Percentiles rank a stretch among this genome's conserved stretches.
phyloP scores from a whole-genome alignment of 2,113 vertebrate genomes.

The Neodontobutis hainanensis region DNA sequence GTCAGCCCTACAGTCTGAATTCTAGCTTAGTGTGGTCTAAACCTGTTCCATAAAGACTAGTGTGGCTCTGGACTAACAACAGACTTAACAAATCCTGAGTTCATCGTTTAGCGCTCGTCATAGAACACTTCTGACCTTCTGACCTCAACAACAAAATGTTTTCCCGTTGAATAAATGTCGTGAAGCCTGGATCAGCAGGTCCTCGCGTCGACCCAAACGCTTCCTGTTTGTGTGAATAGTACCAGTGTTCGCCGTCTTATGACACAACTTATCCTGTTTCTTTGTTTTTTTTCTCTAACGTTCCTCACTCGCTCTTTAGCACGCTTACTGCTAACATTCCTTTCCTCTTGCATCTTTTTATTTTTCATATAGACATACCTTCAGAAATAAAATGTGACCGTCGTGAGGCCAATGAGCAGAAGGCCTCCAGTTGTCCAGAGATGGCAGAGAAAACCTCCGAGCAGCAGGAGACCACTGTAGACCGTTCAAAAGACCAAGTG shows the following conservation, averaged over 20 bases:
- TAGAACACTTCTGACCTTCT: not conserved
- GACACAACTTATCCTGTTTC: slow-evolving; percentile 37
- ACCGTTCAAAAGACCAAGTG: slow-evolving; percentile 32
- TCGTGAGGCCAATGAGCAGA: slow-evolving; percentile 75
- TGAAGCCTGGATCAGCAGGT: slow-evolving; percentile 29
- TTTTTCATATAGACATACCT: slow-evolving; percentile 31
- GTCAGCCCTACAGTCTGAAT: slow-evolving; percentile 54
- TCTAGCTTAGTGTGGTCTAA: rapidly evolving
- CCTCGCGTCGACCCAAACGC: not conserved
- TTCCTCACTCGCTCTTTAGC: slow-evolving; percentile 2
- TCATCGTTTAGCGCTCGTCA: no score
- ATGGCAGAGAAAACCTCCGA: slow-evolving; percentile 22
- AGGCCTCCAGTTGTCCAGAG: slow-evolving; percentile 53
- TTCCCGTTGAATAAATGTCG: not conserved
- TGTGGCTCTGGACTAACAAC: no score
- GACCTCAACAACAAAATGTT: not conserved
- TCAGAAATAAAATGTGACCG: slow-evolving; percentile 53
- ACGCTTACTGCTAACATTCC: not conserved
- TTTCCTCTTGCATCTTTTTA: slow-evolving; percentile 8
- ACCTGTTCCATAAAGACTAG: no score
- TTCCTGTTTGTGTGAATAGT: slow-evolving; percentile 32
- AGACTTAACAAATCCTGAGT: no score
- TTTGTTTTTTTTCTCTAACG: not conserved
- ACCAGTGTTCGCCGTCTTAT: slow-evolving; percentile 38
- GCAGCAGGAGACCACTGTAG: slow-evolving; percentile 23